Conservation (phyloP, 1,140 invertebrate genomes). For the Pristionchus pacificus region DNA sequence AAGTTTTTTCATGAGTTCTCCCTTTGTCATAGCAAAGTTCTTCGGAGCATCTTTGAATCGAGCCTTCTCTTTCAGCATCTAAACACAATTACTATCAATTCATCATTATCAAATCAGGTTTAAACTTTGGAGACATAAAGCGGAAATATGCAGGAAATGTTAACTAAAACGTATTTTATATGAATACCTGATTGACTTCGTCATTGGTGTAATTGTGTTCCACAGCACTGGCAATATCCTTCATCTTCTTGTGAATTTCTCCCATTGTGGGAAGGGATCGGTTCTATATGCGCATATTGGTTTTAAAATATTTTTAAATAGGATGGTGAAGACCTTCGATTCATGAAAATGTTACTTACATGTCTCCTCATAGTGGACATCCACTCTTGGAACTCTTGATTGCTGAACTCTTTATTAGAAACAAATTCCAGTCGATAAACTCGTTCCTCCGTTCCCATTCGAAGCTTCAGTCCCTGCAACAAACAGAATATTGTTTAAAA, state of each 20-base stretch:
- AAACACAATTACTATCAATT: constrained; percentile 47
- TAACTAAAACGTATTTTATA: background rate
- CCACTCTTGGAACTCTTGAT: constrained; percentile 90
- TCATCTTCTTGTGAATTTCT: constrained; percentile 76
- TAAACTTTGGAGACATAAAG: constrained; percentile 1
- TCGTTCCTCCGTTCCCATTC: constrained; percentile 82
- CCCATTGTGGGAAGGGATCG: constrained; percentile 77
- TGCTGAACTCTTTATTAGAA: constrained; percentile 89
- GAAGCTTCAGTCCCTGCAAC: constrained; percentile 44
- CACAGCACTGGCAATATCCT: constrained; percentile 80
- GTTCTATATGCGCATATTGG: constrained; percentile 59
- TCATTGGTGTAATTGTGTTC: constrained; percentile 83
- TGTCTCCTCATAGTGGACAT: constrained; percentile 70
- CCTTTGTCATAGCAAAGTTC: constrained; percentile 96
- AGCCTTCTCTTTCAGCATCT: constrained; percentile 86
- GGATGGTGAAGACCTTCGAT: background rate
- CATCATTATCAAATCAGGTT: background rate
- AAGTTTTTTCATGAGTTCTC: constrained; percentile 82
- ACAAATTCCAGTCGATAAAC: constrained; percentile 93
- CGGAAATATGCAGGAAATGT: background rate
- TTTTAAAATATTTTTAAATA: constrained; percentile 2
- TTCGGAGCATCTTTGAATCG: constrained; percentile 84
- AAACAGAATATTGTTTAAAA: constrained; percentile 63
- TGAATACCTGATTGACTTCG: constrained; percentile 70
- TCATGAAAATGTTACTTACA: constrained; percentile 25